Percentiles rank a stretch among this genome's conserved stretches.
phyloP scores from a whole-genome alignment of 2,113 vertebrate species.

The Tachysurus fulvidraco region DNA sequence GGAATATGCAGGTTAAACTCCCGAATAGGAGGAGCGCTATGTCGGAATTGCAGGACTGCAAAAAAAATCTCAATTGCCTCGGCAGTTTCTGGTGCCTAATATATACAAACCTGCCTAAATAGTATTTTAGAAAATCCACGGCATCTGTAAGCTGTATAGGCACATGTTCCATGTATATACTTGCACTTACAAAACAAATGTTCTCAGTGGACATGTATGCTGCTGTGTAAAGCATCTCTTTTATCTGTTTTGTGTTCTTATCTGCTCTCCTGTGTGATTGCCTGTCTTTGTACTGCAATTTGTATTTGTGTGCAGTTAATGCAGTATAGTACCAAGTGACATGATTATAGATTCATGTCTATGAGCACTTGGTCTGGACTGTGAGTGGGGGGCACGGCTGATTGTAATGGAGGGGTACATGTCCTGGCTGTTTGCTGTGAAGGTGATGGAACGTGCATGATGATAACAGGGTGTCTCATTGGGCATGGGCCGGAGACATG shows the following conservation, averaged over 20 bases:
- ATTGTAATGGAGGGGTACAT: slow-evolving; percentile 55
- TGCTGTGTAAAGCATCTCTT: not conserved
- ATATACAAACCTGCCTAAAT: not conserved
- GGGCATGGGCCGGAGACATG: slow-evolving; percentile 1
- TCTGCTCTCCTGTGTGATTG: slow-evolving; percentile 21
- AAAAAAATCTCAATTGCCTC: not conserved
- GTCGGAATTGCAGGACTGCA: not conserved
- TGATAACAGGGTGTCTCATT: slow-evolving; percentile 24
- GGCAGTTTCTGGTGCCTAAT: not conserved
- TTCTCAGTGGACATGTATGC: not conserved
- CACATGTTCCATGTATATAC: not conserved
- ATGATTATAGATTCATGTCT: slow-evolving; percentile 50
- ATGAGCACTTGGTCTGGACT: slow-evolving; percentile 39
- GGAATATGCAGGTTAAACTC: slow-evolving; percentile 9
- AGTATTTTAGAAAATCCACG: not conserved
- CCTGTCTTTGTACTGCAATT: slow-evolving; percentile 4
- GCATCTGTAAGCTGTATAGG: not conserved
- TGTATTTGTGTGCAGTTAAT: slow-evolving; percentile 31
- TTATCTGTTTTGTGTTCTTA: not conserved
- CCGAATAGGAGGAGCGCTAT: not conserved
- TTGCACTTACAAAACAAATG: not conserved
- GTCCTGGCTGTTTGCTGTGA: slow-evolving; percentile 50
- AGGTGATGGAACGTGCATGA: slow-evolving; percentile 30
- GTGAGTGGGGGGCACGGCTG: slow-evolving; percentile 43
- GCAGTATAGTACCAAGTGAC: slow-evolving; percentile 31